Evolutionary conservation across 1,140 invertebrate genomes (phyloP).

Genomic region (Aethina tumida): DNA sequence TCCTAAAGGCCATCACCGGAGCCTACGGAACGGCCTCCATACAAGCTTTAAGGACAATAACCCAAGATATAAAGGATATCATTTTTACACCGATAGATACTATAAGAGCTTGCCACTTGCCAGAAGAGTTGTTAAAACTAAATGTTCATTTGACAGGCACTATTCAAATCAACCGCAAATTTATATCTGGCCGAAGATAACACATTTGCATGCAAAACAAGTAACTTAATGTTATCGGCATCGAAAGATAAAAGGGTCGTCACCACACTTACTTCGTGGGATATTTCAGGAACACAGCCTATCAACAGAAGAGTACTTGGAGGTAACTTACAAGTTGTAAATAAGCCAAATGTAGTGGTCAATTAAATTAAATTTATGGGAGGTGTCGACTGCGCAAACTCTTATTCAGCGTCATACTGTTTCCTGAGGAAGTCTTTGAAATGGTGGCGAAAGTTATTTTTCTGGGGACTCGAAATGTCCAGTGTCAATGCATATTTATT

Average conservation of each 20-base stretch:
- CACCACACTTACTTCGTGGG: conserved; percentile 10
- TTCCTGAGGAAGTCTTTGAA: conserved; percentile 25
- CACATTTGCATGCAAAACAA: conserved; percentile 10
- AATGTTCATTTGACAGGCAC: too few species aligned
- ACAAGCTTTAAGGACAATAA: too few species aligned
- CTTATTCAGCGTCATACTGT: conserved; percentile 25
- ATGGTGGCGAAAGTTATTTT: conserved; percentile 22
- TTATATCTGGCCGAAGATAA: conserved; percentile 9
- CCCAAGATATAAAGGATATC: conserved; percentile 6
- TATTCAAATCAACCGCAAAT: conserved; percentile 11
- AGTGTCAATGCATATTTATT: conserved; percentile 9
- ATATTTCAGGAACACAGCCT: conserved; percentile 1
- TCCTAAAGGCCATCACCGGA: too few species aligned
- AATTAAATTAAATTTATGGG: conserved; percentile 27
- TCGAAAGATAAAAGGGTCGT: conserved; percentile 13
- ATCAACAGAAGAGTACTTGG: conserved; percentile 5
- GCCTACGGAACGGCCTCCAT: too few species aligned
- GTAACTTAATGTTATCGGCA: conserved; percentile 12
- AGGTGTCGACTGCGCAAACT: conserved; percentile 26
- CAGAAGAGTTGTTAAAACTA: too few species aligned
- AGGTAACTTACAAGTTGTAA: conserved; percentile 3
- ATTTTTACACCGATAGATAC: conserved; percentile 8
- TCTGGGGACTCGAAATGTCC: conserved; percentile 10
- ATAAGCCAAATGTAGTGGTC: conserved; percentile 22
- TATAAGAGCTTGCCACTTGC: conserved; percentile 10